phyloP scores from a whole-genome alignment of 2,797 vertebrate genomes.

The Chaunax sp. region DNA sequence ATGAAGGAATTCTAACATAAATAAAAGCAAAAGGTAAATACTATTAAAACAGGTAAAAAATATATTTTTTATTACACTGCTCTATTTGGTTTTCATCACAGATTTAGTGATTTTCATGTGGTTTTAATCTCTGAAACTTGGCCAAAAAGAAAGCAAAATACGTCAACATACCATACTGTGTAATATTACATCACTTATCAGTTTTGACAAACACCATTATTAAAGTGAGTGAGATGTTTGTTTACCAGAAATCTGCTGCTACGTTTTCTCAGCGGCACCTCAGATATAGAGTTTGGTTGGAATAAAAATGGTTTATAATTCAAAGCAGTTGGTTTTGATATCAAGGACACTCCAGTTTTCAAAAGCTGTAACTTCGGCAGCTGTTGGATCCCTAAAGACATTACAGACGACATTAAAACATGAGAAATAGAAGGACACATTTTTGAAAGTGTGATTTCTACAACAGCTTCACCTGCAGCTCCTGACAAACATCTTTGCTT shows the following conservation, averaged over 20 bases:
- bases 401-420: not conserved
- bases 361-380: not conserved
- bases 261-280: not conserved
- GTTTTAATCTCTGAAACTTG: conserved; percentile 5
- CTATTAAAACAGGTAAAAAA: not conserved
- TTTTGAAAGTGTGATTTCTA: conserved; percentile 24
- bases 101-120: not conserved
- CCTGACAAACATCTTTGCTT: conserved; percentile 25
- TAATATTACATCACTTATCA: not conserved
- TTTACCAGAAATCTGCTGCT: not conserved
- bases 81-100: not conserved
- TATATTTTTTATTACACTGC: too few species aligned
- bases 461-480: conserved; percentile 38
- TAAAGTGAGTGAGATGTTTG: not conserved
- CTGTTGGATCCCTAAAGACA: conserved; percentile 5
- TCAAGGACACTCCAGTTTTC: not conserved
- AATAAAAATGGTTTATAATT: conserved; percentile 8
- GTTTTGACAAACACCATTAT: not conserved
- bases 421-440: not conserved
- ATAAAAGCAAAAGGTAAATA: not conserved
- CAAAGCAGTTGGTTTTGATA: not conserved
- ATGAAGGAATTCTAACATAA: not conserved
- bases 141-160: not conserved
- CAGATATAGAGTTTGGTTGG: conserved; percentile 7
- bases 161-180: not conserved